Percentiles rank a stretch among this genome's conserved stretches.
These are phyloP conservation scores for Micrasema minimum DNA, from an alignment of 1,140 invertebrate genomes.

Conservation along the genomic window DNA sequence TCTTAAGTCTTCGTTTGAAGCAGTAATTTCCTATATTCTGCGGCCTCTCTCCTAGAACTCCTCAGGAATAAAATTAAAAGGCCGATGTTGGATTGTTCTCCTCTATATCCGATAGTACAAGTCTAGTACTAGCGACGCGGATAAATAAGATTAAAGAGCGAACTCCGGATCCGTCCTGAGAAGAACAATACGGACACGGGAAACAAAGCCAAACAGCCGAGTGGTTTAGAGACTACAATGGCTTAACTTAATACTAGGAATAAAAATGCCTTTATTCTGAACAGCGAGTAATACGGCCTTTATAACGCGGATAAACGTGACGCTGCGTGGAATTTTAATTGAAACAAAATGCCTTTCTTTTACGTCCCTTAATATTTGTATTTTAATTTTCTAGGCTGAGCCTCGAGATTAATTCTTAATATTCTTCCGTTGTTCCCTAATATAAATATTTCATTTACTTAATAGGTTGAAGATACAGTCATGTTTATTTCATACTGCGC, in stretches of 20 bases:
- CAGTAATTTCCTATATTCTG: constrained; percentile 8
- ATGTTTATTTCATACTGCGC: too few species aligned
- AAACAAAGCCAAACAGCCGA: not conserved
- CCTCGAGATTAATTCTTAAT: too few species aligned
- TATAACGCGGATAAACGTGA: constrained; percentile 21
- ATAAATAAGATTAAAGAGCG: constrained; percentile 5
- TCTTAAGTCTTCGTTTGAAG: constrained; percentile 9
- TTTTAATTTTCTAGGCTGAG: too few species aligned
- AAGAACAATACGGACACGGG: not conserved
- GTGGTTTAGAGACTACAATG: not conserved
- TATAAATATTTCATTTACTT: too few species aligned
- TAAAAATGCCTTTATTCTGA: not conserved
- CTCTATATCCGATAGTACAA: too few species aligned
- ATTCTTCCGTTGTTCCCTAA: too few species aligned
- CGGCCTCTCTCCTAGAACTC: too few species aligned
- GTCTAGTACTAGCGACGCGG: not conserved
- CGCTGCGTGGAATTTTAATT: not conserved
- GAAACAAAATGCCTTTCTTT: too few species aligned
- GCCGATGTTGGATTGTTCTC: too few species aligned
- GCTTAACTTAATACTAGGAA: constrained; percentile 3
- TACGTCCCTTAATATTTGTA: too few species aligned
- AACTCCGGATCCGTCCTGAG: not conserved
- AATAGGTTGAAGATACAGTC: too few species aligned
- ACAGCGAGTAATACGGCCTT: constrained; percentile 13
- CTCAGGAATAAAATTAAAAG: too few species aligned